Evolutionary conservation across 2,113 vertebrate genomes (phyloP).

Genomic region (Rhagologus leucostigma): DNA sequence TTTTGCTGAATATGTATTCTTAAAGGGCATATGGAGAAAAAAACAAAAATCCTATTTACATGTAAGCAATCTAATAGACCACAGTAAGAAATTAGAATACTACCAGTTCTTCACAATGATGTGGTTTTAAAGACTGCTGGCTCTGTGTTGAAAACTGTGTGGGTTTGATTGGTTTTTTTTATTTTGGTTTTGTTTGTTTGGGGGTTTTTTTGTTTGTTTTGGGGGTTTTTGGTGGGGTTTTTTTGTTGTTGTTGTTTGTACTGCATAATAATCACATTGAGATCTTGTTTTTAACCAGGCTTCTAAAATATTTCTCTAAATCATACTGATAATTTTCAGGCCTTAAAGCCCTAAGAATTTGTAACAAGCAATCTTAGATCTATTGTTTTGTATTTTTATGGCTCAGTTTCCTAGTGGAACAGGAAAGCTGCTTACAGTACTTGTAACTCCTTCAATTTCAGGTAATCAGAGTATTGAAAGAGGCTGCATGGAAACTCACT

Average conservation of each 20-base stretch:
- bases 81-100: constrained; percentile 13
- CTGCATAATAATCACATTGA: constrained; percentile 3
- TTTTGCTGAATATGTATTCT: constrained; percentile 48
- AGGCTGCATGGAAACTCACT: neutral
- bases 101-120: constrained; percentile 11
- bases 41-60: constrained; percentile 48
- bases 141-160: constrained; percentile 6
- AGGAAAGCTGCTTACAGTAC: neutral
- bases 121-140: constrained; percentile 2
- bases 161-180: neutral
- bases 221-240: fast-evolving
- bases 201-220: fast-evolving
- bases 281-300: constrained; percentile 44
- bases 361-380: neutral
- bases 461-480: neutral
- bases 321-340: constrained; percentile 26
- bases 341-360: neutral
- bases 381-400: neutral
- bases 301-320: constrained; percentile 40
- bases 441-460: neutral
- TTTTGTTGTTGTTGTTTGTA: neutral
- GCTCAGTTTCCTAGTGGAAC: neutral
- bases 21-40: constrained; percentile 26
- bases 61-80: constrained; percentile 22
- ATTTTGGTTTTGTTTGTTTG: neutral